These are phyloP conservation scores for Neoaliturus tenellus DNA, from an alignment of 2,888 invertebrate species.

Conservation along the genomic window DNA sequence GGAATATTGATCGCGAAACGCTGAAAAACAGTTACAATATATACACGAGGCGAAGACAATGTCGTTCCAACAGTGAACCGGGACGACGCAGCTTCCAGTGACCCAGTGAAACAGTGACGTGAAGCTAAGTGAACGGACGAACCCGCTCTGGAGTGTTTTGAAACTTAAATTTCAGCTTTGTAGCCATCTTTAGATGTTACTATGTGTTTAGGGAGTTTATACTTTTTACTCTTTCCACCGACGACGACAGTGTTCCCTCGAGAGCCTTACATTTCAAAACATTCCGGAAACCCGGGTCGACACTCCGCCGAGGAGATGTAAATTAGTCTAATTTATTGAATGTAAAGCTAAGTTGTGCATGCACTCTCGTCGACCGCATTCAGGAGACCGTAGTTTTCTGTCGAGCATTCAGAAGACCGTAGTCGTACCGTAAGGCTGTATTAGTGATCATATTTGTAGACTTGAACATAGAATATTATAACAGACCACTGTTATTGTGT, in stretches of 20 bases:
- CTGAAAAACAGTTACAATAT: background rate
- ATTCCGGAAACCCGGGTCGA: conserved; percentile 24
- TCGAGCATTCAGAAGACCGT: conserved; percentile 49
- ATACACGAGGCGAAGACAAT: background rate
- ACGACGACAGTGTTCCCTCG: background rate
- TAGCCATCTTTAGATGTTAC: conserved; percentile 46
- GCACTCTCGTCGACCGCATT: conserved; percentile 53
- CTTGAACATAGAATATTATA: conserved; percentile 30
- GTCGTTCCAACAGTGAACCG: background rate
- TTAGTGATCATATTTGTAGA: conserved; percentile 49
- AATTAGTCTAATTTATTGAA: conserved; percentile 48
- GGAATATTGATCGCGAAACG: background rate
- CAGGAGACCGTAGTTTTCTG: conserved; percentile 51
- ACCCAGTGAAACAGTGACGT: background rate
- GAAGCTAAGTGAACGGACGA: background rate
- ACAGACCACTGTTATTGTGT: conserved; percentile 45
- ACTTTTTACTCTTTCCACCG: conserved; percentile 13
- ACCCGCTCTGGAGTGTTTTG: conserved; percentile 17
- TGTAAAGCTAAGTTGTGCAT: conserved; percentile 48
- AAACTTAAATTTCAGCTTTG: conserved; percentile 25
- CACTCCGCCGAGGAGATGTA: no score
- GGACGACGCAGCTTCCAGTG: background rate
- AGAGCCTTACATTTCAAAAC: conserved; percentile 49
- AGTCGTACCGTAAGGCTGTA: conserved; percentile 52
- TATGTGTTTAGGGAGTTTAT: conserved; percentile 20